phyloP scores from a whole-genome alignment of 2,888 invertebrate genomes.

The Tinea pellionella region DNA sequence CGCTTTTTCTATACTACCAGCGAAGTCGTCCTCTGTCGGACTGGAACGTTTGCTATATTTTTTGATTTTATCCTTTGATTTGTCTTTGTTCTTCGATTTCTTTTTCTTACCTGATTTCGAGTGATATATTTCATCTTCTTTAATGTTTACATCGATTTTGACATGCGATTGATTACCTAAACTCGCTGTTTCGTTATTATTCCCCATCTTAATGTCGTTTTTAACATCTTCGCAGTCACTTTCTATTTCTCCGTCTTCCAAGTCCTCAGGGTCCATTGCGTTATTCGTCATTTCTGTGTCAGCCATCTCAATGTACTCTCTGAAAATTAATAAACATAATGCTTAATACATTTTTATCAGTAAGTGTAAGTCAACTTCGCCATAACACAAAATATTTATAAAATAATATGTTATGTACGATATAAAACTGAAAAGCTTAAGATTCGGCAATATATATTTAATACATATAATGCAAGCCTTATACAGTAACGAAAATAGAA shows the following conservation, averaged over 20 bases:
- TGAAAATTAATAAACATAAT: slow-evolving; percentile 38
- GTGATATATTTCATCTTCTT: slow-evolving; percentile 43
- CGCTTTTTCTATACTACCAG: slow-evolving; percentile 81
- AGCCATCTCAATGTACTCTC: slow-evolving; percentile 44
- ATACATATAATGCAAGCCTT: no score
- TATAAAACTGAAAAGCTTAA: no score
- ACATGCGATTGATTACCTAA: slow-evolving; percentile 21
- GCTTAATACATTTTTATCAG: not conserved
- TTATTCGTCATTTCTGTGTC: slow-evolving; percentile 25
- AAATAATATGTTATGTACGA: no score
- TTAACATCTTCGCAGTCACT: slow-evolving; percentile 38
- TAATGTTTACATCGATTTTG: slow-evolving; percentile 28
- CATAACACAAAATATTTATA: not conserved
- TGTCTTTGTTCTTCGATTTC: slow-evolving; percentile 62
- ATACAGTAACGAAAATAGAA: no score
- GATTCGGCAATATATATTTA: no score
- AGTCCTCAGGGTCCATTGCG: slow-evolving; percentile 63
- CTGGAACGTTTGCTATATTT: slow-evolving; percentile 56
- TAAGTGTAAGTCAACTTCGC: not conserved
- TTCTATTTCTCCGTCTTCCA: slow-evolving; percentile 91
- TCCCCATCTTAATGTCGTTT: slow-evolving; percentile 45
- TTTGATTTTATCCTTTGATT: slow-evolving; percentile 63
- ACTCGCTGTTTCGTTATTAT: slow-evolving; percentile 26
- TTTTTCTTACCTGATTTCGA: slow-evolving; percentile 53
- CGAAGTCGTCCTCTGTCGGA: slow-evolving; percentile 77